Conservation (phyloP, 2,113 vertebrate genomes). For the Ellobius talpinus region DNA sequence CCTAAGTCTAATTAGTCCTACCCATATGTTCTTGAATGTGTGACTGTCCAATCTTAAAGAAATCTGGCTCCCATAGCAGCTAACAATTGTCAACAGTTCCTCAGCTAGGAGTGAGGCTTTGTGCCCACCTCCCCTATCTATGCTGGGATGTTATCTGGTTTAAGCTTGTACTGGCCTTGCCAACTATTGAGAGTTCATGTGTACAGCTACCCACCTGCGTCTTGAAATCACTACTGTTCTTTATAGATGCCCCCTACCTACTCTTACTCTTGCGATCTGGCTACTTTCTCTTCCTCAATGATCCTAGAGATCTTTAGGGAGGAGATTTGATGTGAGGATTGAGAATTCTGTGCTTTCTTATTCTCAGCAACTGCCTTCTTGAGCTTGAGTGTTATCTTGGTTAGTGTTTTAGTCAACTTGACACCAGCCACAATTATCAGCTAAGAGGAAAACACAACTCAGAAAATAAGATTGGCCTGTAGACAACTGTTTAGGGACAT, state of each 20-base stretch:
- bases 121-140: neutral
- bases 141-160: neutral
- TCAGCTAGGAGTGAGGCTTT: neutral
- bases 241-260: too few species aligned
- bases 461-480: neutral
- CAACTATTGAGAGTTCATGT: neutral
- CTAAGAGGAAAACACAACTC: neutral
- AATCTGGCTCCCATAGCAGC: neutral
- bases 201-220: neutral
- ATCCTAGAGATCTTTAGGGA: neutral
- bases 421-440: neutral
- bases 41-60: neutral
- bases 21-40: neutral
- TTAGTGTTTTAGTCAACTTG: neutral
- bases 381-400: neutral
- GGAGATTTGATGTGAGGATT: neutral
- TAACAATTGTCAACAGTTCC: neutral
- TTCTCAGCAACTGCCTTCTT: neutral
- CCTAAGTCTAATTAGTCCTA: neutral
- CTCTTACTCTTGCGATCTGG: neutral
- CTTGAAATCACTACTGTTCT: neutral
- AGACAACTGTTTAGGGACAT: neutral
- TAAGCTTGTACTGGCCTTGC: neutral
- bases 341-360: neutral
- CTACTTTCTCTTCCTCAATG: neutral